A percentile compares a stretch with the other conserved stretches of the same genome.
Evolutionary conservation across 1,140 invertebrate species (phyloP).

Genomic region (Maconellicoccus hirsutus): DNA sequence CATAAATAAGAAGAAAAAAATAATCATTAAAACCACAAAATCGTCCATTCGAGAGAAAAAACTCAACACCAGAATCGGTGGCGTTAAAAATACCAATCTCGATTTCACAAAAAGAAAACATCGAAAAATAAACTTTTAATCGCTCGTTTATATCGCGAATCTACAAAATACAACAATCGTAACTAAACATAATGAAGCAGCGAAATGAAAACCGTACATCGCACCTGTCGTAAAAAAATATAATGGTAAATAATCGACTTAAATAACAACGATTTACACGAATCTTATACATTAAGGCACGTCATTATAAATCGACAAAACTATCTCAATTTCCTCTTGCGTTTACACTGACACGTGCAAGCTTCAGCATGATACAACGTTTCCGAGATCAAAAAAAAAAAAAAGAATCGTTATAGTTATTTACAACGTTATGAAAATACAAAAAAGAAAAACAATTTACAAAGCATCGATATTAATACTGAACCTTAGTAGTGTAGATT

Average conservation of each 20-base stretch:
- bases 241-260: slow-evolving; percentile 9
- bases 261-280: slow-evolving; percentile 9
- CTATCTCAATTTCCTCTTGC: no score
- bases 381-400: neutral
- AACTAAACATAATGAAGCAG: neutral
- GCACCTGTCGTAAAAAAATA: neutral
- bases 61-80: no score
- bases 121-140: neutral
- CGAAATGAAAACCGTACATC: neutral
- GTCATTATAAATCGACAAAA: slow-evolving; percentile 2
- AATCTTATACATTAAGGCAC: slow-evolving; percentile 4
- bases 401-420: no score
- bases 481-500: neutral
- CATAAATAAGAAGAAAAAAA: no score
- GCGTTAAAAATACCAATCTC: no score
- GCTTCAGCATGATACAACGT: neutral
- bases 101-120: no score
- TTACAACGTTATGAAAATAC: neutral
- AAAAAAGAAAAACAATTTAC: no score
- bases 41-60: no score
- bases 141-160: neutral
- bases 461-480: neutral
- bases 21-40: no score
- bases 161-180: neutral
- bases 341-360: neutral